Evolutionary conservation across 2,888 invertebrate species (phyloP), one percentile per base, ranked within the genome.

Genomic region (Noctua pronuba): DNA sequence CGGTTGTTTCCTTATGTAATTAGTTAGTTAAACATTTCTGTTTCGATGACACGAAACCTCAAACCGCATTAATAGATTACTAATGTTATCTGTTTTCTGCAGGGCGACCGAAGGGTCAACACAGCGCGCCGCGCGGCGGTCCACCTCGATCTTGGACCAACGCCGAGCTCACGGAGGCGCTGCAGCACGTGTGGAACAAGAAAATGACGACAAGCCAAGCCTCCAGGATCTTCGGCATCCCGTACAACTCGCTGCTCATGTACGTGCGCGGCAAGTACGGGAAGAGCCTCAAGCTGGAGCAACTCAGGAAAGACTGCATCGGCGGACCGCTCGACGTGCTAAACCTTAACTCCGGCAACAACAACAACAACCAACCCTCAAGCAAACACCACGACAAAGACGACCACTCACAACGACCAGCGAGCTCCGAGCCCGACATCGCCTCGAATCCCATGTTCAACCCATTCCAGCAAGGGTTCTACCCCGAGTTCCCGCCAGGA

Each of bases 181-280:
- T 99, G 73, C 98, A 98, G 92, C 98, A 99, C 95, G 99, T 99
- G n/a, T 99, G 99, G 99, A 99, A 99, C 95, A 99, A 99, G 93
- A 99, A 98, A 94, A 99, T 99, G 98, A 99, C 99, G 84, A 99
- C 99, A 66, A 98, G 98, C 91, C 98, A 99, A 94, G 99, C 99
- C 18, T 99, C 98, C 41, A 96, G 99, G 84, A 98, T 99, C 93
- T 99, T 98, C 95, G 99, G 99, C 65, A 99, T 99, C 86, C 99
- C 99, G n/a, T 99, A 99, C 97, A 99, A 99, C 96, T 98, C 98
- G 67, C 97, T 99, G 70, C 96, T 99, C 76, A 99, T 99, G 99
- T 99, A 99, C 96, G 99, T 99, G 46, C 97, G 99, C 68, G 99
- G 99, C 73, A 99, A 99, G 93, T 99, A 99, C 94, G 99, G 99